Evolutionary conservation across 2,113 vertebrate species (phyloP), one percentile per base, ranked within the genome.

Genomic region (Polyodon spathula): DNA sequence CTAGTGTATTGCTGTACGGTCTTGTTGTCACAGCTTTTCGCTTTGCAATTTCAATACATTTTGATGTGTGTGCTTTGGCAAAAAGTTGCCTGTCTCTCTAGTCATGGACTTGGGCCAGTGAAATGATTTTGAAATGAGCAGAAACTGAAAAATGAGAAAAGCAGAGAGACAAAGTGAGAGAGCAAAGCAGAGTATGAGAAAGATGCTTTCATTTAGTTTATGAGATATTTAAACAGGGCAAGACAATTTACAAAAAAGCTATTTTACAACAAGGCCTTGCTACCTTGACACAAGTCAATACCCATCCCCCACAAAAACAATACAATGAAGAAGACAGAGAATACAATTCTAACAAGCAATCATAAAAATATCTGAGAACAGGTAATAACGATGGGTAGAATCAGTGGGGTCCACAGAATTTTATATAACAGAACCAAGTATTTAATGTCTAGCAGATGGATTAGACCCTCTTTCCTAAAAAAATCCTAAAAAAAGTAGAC

Each of bases 81-180:
- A 60, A 41, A 15, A 43, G 42, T 70, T 69, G 73, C 71, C 72
- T 60, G 70, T 66, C 74, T 76, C 73, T 64, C 67, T 63, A 63
- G 76, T 78, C 69, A 75, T 73, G 61, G 27, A 63, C 75, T 78
- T 68, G 74, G 73, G 75, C 66, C 62, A 17, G 15, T 56, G 59
- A 61, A 55, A 11, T 64, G 68, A 61, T 16, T 75, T 51, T 62
- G 73, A 78, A 77, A 78, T 68, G 71, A 80, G 66, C 58, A 27
- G 63, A 62, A 41, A 63, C 68, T 65, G 68, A 77, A 66, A 5
- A 57, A 63, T 70, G 11, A 68, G 61, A 68, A 71, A 73, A 46
- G n/a, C 11, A 14, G 53, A 40, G 51, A 46, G n/a, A 27, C 38
- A 53, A 40, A 41, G 4, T 44, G 39, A 12, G 17, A 54, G 46